phyloP scores from a whole-genome alignment of 2,888 invertebrate genomes.

The Zeuzera pyrina region DNA sequence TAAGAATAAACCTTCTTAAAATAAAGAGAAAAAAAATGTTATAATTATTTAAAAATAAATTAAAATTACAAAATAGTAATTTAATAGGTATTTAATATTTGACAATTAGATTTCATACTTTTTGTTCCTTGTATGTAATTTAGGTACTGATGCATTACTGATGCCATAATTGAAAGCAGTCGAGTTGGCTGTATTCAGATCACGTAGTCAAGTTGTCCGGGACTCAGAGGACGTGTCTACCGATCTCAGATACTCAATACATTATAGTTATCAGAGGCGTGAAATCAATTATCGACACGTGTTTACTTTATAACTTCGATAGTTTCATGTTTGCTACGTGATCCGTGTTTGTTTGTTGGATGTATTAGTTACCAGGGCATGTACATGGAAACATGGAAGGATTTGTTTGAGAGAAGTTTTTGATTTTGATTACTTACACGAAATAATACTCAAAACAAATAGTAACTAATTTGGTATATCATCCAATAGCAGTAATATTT shows the following conservation, averaged over 20 bases:
- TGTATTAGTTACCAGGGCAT: too few species aligned
- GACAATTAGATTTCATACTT: too few species aligned
- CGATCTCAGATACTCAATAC: conserved; percentile 35
- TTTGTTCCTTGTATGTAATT: too few species aligned
- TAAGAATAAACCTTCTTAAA: too few species aligned
- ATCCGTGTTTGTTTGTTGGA: conserved; percentile 2
- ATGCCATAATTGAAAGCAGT: conserved; percentile 42
- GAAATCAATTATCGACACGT: conserved; percentile 46
- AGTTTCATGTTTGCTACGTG: conserved; percentile 8
- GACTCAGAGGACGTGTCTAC: conserved; percentile 24
- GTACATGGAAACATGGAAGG: background rate
- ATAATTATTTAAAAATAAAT: too few species aligned
- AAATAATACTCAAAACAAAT: background rate
- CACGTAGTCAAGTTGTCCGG: conserved; percentile 48
- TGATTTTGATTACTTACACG: background rate
- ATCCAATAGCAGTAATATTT: background rate
- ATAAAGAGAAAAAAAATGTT: too few species aligned
- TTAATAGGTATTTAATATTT: too few species aligned
- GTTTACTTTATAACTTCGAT: conserved; percentile 21
- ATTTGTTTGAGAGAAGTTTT: background rate
- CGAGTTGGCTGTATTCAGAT: conserved; percentile 38
- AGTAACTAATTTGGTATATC: background rate
- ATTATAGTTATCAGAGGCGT: conserved; percentile 40
- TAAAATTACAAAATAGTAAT: too few species aligned
- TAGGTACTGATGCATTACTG: too few species aligned